Base-by-base conservation (phyloP, 2,797 vertebrate species). In the Macrochelys suwanniensis region DNA sequence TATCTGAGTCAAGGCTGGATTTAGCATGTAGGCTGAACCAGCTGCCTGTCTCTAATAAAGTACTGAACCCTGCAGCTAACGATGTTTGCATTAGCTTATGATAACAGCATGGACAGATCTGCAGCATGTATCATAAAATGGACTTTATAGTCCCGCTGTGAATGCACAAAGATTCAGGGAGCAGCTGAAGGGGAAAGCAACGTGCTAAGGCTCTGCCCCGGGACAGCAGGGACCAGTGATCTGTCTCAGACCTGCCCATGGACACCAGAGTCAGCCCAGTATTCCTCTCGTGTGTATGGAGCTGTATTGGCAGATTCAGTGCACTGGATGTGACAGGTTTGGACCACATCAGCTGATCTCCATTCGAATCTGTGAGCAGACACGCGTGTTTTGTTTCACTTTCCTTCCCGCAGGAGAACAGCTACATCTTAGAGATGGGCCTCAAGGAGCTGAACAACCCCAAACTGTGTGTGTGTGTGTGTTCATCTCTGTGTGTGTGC, bases 1-100 rank as follows among this genome's bases (percentile, higher is more conserved):
- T 54, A 65, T 42, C 37, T 6, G 0, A 33, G 28, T 2, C 37
- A 0, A 5, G 56, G 0, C 65, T 76, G n/a, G 54, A 9, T 57
- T 51, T 51, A 51, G 77, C 89, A 78, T 85, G 88, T 0, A 82
- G 82, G 42, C 59, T 88, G 93, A 91, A 53, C 92, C 59, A 61
- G n/a, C 37, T 42, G 93, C 94, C 9, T 33, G 91, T 82, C 87
- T 33, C 93, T 89, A 92, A 89, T 92, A 85, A 93, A 94, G n/a
- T 80, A 83, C 16, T 0, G 80, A 82, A 37, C 95, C 78, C 91
- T 0, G 19, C 89, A 2, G 78, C 28, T 94, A 91, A 86, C 93
- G 1, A 4, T 1, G 2, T 87, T 96, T 84, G 47, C 78, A 89
- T 87, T 47, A 3, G 5, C 89, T 87, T 3, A 8, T 80, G 91